A percentile compares a stretch with the other conserved stretches of the same genome.
phyloP scores from a whole-genome alignment of 92 coral and sea anemone genomes.

The Actinostola sp. region DNA sequence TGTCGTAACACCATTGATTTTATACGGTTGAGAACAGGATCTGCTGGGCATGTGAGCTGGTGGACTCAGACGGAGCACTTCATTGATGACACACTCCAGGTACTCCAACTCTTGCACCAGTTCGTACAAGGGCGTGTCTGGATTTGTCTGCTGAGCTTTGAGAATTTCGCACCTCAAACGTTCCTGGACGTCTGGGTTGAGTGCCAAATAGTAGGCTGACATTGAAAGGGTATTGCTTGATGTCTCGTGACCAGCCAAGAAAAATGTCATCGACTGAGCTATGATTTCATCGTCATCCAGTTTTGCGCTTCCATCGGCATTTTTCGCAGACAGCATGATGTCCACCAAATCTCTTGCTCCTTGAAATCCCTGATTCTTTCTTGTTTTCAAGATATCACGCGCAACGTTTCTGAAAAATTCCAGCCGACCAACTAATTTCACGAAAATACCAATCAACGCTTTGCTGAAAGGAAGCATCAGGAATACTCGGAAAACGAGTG shows the following conservation, averaged over 20 bases:
- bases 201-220: slow-evolving; percentile 57
- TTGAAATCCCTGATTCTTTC: slow-evolving; percentile 8
- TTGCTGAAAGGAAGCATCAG: slow-evolving; percentile 1
- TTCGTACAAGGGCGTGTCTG: too few species aligned
- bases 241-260: slow-evolving; percentile 52
- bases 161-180: slow-evolving; percentile 37
- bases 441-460: not conserved
- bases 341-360: slow-evolving; percentile 30
- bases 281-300: slow-evolving; percentile 51
- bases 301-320: slow-evolving; percentile 19
- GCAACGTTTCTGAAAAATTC: not conserved
- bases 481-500: not conserved
- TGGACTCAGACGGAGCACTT: too few species aligned
- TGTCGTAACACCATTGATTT: too few species aligned
- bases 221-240: slow-evolving; percentile 62
- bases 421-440: not conserved
- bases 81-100: too few species aligned
- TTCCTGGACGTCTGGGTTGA: slow-evolving; percentile 67
- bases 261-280: slow-evolving; percentile 51
- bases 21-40: too few species aligned
- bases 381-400: not conserved
- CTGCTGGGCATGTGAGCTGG: too few species aligned
- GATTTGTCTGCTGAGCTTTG: too few species aligned
- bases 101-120: too few species aligned
- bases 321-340: slow-evolving; percentile 9